Conservation (phyloP, 2,797 vertebrate species). For the Luscinia megarhynchos region DNA sequence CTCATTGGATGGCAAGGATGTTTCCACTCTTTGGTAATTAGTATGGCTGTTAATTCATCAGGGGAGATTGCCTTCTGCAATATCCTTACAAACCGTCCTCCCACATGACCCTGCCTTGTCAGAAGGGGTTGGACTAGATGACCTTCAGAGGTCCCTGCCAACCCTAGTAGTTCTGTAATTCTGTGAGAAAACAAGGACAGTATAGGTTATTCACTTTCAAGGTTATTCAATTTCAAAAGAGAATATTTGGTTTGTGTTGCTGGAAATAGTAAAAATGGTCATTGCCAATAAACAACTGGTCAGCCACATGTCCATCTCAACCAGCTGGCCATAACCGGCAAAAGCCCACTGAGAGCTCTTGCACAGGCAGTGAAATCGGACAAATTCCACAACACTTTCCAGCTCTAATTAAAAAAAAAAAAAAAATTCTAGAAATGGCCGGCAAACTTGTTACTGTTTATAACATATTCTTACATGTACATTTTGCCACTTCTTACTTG, state of each 20-base stretch:
- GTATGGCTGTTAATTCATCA: too few relatives aligned
- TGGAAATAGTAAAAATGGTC: background rate
- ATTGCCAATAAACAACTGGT: background rate
- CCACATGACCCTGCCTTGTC: background rate
- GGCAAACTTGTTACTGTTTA: background rate
- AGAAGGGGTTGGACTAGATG: background rate
- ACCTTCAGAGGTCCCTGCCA: background rate
- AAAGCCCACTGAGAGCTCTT: too few relatives aligned
- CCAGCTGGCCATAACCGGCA: background rate
- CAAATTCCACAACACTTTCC: too few relatives aligned
- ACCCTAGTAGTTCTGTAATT: background rate
- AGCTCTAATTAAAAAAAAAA: too few relatives aligned
- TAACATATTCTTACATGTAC: fast-evolving
- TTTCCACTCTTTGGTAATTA: too few relatives aligned
- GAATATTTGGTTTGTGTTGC: background rate
- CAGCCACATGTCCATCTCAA: background rate
- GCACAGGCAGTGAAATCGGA: too few relatives aligned
- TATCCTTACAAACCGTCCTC: too few relatives aligned
- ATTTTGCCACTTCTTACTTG: background rate
- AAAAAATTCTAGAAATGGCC: too few relatives aligned
- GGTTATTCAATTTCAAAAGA: background rate
- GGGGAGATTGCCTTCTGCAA: too few relatives aligned
- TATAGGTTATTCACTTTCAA: background rate
- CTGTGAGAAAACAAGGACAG: background rate
- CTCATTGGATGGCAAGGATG: too few relatives aligned